Conservation (phyloP, 2,888 invertebrate species). For the Dicyrtoma fusca region DNA sequence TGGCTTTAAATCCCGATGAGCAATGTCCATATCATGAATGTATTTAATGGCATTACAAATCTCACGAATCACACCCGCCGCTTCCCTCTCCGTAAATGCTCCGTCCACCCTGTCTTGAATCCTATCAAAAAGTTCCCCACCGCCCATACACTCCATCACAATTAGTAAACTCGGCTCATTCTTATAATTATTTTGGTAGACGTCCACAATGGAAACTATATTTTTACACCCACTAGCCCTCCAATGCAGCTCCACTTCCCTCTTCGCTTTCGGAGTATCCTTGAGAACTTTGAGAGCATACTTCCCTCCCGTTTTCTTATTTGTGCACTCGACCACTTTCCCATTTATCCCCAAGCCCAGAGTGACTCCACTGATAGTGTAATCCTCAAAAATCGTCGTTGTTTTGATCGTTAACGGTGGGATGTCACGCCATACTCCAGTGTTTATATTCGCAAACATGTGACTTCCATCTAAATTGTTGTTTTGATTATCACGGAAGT, state of each 20-base stretch:
- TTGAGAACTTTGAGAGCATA: slow-evolving; percentile 91
- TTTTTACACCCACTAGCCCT: slow-evolving; percentile 86
- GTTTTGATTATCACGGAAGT: slow-evolving; percentile 31
- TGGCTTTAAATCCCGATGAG: slow-evolving; percentile 96
- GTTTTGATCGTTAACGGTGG: slow-evolving; percentile 65
- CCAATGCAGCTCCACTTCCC: slow-evolving; percentile 97
- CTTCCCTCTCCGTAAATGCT: slow-evolving; percentile 96
- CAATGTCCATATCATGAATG: slow-evolving; percentile 91
- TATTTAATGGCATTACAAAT: slow-evolving; percentile 94
- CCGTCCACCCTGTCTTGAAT: slow-evolving; percentile 94
- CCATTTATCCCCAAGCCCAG: slow-evolving; percentile 97
- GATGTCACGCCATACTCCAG: slow-evolving; percentile 40
- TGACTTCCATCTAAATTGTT: slow-evolving; percentile 6
- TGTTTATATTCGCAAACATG: slow-evolving; percentile 1
- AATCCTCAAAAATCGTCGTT: slow-evolving; percentile 84
- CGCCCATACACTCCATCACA: slow-evolving; percentile 99
- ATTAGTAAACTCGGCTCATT: slow-evolving; percentile 90
- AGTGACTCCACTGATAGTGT: slow-evolving; percentile 88
- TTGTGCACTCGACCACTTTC: slow-evolving; percentile 94
- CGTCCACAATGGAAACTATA: slow-evolving; percentile 90
- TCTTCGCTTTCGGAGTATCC: slow-evolving; percentile 66
- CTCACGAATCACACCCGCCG: slow-evolving; percentile 92
- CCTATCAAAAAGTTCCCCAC: slow-evolving; percentile 94
- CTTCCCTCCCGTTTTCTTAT: slow-evolving; percentile 74
- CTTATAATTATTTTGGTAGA: slow-evolving; percentile 95